phyloP scores from a whole-genome alignment of 2,113 vertebrate species.

The Hippolais icterina region DNA sequence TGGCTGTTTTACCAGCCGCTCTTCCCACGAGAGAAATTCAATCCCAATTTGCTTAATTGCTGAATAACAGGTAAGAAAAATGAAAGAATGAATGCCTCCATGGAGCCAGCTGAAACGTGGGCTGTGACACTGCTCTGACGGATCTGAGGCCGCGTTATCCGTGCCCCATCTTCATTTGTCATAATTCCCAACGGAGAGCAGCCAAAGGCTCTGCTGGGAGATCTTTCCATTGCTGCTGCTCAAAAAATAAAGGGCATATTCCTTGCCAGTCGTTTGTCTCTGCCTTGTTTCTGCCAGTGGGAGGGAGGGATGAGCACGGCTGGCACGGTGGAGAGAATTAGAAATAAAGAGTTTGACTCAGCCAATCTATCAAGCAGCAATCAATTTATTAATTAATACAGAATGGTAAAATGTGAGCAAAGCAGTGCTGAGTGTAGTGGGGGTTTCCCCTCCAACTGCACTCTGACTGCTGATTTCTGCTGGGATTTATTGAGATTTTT shows the following conservation, averaged over 20 bases:
- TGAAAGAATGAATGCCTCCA: background rate
- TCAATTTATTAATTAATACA: too few species aligned
- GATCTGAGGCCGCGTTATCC: background rate
- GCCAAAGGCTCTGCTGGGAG: slow-evolving; percentile 17
- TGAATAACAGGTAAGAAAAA: background rate
- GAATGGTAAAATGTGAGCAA: too few species aligned
- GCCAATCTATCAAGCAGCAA: too few species aligned
- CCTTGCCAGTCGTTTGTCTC: background rate
- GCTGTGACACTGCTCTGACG: background rate
- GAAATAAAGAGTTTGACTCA: too few species aligned
- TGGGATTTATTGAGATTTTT: too few species aligned
- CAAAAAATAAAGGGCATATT: background rate
- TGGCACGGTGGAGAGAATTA: background rate
- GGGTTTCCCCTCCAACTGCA: too few species aligned
- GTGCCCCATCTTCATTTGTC: background rate
- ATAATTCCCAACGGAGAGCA: background rate
- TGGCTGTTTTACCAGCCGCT: background rate
- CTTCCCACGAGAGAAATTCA: background rate
- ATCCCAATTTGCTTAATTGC: background rate
- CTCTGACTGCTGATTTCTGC: too few species aligned
- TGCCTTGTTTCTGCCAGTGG: background rate
- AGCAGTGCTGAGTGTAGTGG: too few species aligned
- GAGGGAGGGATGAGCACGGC: background rate
- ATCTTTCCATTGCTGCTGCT: background rate
- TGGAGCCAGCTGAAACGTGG: background rate